Conservation (phyloP, 2,888 invertebrate species). For the Punctoribates punctum region DNA sequence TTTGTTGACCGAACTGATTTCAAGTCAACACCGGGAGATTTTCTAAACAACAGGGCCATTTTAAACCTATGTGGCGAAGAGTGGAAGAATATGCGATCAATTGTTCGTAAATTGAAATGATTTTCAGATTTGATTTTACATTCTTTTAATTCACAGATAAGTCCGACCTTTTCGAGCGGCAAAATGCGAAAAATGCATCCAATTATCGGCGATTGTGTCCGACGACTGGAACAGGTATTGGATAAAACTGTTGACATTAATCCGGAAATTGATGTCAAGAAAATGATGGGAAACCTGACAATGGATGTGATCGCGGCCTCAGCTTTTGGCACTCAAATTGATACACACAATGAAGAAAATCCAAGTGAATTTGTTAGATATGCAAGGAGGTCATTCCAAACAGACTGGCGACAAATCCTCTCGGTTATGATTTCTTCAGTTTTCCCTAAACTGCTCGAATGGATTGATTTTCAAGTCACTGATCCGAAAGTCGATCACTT, state of each 20-base stretch:
- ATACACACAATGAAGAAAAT: background rate
- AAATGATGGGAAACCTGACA: background rate
- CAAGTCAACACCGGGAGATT: background rate
- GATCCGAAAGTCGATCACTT: no score
- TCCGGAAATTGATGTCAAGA: background rate
- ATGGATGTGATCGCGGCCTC: constrained; percentile 33
- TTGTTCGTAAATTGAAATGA: background rate
- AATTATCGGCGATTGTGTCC: background rate
- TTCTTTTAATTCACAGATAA: background rate
- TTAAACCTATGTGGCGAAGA: background rate
- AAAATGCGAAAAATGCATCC: constrained; percentile 28
- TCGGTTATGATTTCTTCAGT: no score
- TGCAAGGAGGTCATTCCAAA: background rate
- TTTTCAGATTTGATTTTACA: background rate
- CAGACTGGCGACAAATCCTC: no score
- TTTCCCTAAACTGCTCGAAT: no score
- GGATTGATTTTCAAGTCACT: no score
- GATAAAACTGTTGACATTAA: background rate
- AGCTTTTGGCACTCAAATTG: background rate
- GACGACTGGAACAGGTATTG: background rate
- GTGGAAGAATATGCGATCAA: constrained; percentile 15
- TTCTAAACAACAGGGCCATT: background rate
- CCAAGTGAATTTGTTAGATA: background rate
- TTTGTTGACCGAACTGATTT: background rate
- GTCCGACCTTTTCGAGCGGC: constrained; percentile 11